Evolutionary conservation across 2,888 invertebrate species (phyloP), one percentile per base, ranked within the genome.

Genomic region (Drosophila recens): DNA sequence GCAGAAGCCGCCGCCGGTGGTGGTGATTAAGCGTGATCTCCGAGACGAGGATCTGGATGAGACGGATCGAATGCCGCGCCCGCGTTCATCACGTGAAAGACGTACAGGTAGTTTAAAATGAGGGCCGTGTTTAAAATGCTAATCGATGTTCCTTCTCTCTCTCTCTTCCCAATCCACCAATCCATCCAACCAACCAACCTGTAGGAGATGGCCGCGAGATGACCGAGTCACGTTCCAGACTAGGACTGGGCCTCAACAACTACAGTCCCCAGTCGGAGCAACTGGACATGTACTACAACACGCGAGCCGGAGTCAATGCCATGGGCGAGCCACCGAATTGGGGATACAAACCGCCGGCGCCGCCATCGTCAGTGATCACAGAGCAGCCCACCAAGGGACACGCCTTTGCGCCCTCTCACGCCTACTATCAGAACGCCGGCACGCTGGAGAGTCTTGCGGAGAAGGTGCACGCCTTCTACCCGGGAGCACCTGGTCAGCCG

Each of bases 371-470:
- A 9, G 97, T 97, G 15, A 97, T 98, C 79, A 98, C 97, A 15
- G 97, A 97, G 91, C 97, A 98, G 92, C 97, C 98, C 0, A 97
- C 98, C 0, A 97, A 97, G 91, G 95, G 96, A 17, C 96, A 97
- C 79, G 95, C 97, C 90, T 97, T 97, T 92, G 97, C 97, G 73
- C 93, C 93, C 13, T 93, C 93, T 58, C 92, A 93, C 73, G 97
- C 97, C 6, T 98, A 97, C 92, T 97, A 97, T 91, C 94, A 97
- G 73, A 97, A 97, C 91, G 93, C 93, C 0, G 93, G 93, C 54
- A 98, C 98, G 0, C 93, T 98, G 79, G 98, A 98, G 91, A 97
- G 97, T 89, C 94, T 98, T 61, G 97, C 98, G 5, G 98, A 98
- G 92, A 97, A 97, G 93, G 97, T 98, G 63, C 98, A 98, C 92